Evolutionary conservation across 35 echinoderm and acorn worm genomes (phyloP).

Genomic region (Ophioderma brevispina): DNA sequence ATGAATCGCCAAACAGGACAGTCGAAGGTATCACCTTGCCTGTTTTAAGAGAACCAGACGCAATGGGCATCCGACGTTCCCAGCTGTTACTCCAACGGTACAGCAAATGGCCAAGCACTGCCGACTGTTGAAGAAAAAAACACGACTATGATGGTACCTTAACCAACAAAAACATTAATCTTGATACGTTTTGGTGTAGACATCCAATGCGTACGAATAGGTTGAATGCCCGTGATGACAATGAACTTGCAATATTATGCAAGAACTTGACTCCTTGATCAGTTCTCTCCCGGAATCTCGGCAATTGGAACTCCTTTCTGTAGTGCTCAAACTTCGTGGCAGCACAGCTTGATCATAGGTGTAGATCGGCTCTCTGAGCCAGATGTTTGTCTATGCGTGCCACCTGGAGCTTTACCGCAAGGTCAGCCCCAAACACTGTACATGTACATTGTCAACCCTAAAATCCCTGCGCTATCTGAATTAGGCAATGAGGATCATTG

Average conservation of each 20-base stretch:
- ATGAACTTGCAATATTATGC: not conserved
- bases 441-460: constrained; percentile 3
- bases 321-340: not conserved
- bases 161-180: not conserved
- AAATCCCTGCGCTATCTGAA: not conserved
- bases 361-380: not conserved
- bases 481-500: not conserved
- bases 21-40: too few relatives aligned
- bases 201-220: not conserved
- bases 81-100: not conserved
- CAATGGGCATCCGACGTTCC: too few relatives aligned
- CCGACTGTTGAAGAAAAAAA: too few relatives aligned
- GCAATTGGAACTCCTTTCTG: not conserved
- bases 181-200: not conserved
- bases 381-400: not conserved
- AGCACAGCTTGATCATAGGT: not conserved
- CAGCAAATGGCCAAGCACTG: not conserved
- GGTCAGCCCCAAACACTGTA: not conserved
- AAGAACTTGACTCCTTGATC: not conserved
- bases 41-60: too few relatives aligned
- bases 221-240: not conserved
- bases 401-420: not conserved
- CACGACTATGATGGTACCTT: too few relatives aligned
- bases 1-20: too few relatives aligned
- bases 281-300: not conserved